phyloP scores from a whole-genome alignment of 2,797 vertebrate species.

The Amblyraja radiata region DNA sequence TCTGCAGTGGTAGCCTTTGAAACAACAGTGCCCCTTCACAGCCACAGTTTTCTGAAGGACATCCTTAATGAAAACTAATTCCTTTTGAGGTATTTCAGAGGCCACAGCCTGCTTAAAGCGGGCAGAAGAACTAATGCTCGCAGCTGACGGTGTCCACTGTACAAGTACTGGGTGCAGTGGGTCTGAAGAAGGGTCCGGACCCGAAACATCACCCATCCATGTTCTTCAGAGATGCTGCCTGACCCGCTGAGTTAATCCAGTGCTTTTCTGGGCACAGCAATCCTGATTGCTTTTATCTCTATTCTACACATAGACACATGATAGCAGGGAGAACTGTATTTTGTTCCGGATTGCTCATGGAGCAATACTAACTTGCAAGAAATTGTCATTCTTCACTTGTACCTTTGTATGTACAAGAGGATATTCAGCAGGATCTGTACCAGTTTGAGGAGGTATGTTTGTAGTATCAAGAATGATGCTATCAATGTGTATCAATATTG shows the following conservation, averaged over 20 bases:
- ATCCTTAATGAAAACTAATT: not conserved
- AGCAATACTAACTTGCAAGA: not conserved
- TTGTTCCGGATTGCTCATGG: not conserved
- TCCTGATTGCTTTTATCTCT: not conserved
- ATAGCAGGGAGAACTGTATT: not conserved
- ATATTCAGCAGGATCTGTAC: not conserved
- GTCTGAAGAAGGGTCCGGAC: too few relatives aligned
- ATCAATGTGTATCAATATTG: too few relatives aligned
- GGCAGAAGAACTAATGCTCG: not conserved
- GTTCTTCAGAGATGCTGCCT: not conserved
- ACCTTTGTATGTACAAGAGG: not conserved
- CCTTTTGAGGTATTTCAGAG: not conserved
- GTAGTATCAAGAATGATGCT: too few relatives aligned
- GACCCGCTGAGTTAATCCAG: too few relatives aligned
- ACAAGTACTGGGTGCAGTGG: too few relatives aligned
- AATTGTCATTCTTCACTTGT: not conserved
- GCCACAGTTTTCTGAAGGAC: not conserved
- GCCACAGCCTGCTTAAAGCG: not conserved
- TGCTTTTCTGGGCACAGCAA: too few relatives aligned
- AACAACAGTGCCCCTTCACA: not conserved
- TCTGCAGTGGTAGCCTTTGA: not conserved
- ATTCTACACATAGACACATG: not conserved
- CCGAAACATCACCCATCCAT: too few relatives aligned
- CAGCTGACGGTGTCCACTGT: not conserved
- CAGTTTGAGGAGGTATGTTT: not conserved